A percentile compares a stretch with the other conserved stretches of the same genome.
phyloP scores from a whole-genome alignment of 2,797 vertebrate genomes.

The Salarias fasciatus region DNA sequence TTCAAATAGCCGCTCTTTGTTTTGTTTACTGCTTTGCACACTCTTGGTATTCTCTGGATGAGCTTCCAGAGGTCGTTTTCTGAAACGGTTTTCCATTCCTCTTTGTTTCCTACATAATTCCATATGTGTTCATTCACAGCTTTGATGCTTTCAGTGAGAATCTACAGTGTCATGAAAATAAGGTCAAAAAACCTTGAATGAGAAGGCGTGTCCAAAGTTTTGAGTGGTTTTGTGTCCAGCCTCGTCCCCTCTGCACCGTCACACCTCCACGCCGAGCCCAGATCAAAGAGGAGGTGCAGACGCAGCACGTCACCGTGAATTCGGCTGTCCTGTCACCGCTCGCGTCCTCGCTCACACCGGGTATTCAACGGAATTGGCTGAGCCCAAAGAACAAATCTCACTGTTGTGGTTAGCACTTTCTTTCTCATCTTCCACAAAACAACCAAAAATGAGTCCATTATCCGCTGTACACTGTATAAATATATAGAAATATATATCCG shows the following conservation, averaged over 20 bases:
- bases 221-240: no score
- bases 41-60: no score
- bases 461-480: conserved; percentile 44
- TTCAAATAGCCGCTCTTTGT: no score
- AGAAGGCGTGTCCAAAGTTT: no score
- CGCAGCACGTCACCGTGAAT: conserved; percentile 44
- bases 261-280: conserved; percentile 45
- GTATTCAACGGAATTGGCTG: conserved; percentile 47
- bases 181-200: no score
- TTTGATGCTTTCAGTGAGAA: no score
- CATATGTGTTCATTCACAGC: no score
- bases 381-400: conserved; percentile 81
- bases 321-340: conserved; percentile 41
- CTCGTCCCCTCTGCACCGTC: conserved; percentile 20
- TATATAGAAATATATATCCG: conserved; percentile 32
- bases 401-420: conserved; percentile 72
- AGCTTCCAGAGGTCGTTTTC: no score
- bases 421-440: conserved; percentile 73
- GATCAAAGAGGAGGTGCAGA: conserved; percentile 62
- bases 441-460: conserved; percentile 71
- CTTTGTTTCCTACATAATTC: no score
- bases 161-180: no score
- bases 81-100: no score
- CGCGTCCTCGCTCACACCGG: conserved; percentile 36
- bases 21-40: no score